Base-by-base conservation (phyloP, 2,888 invertebrate genomes). In the Noctua janthina region DNA sequence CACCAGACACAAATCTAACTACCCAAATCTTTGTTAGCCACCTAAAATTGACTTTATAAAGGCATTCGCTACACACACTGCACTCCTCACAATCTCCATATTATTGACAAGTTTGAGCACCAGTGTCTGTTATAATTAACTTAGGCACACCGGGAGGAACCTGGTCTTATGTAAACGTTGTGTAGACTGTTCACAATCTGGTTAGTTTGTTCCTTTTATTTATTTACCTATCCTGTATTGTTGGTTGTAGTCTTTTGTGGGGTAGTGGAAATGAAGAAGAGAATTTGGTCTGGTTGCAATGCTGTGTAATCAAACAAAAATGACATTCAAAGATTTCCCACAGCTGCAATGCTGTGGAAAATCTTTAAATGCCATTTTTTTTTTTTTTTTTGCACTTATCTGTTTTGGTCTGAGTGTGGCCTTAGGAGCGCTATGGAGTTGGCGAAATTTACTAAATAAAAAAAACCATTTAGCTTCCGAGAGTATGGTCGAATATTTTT, bases 111-210 rank as follows among this genome's bases (percentile, higher is more conserved):
- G 66, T 87, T 90, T 90, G 90, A 83, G 82, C 49, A 68, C 43
- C 86, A 23, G 1, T 15, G 77, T 54, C 64, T 11, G 1, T 62
- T 70, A 85, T 89, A 90, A 89, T 89, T 86, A 88, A 79, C 86
- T 89, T 89, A 88, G 83, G 76, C 66, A 78, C 66, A 83, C 86
- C 85, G 74, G 80, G 76, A 71, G 82, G 84, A 81, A 74, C 74
- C 81, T 70, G 77, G 80, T 74, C 73, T 81, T 90, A 86, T 79
- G 76, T 84, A 87, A 87, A 87, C 86, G 11, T 29, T 79, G 77
- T 76, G 75, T 70, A 72, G 74, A 84, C 73, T 73, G 29, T n/a
- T 10, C 79, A 59, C 87, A 87, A 89, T 85, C 86, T 77, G 78
- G 82, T 89, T 89, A 88, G 82, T 64, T 72, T 29, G 49, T 68